phyloP scores from a whole-genome alignment of 2,888 invertebrate species.

The Aleiodes testaceus region DNA sequence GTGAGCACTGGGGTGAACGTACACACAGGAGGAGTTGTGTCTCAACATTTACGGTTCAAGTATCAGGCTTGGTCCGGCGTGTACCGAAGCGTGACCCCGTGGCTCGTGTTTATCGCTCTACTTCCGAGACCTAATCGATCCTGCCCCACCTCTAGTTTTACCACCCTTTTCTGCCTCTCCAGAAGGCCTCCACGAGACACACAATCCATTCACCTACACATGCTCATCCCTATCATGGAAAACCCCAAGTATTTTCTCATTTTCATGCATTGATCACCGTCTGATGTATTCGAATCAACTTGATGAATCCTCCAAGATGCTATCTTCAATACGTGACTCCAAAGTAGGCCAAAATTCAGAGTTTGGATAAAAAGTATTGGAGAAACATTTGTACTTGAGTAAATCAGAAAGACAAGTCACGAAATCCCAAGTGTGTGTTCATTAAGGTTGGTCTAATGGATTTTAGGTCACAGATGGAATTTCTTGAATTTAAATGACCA shows the following conservation, averaged over 20 bases:
- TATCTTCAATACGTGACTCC: conserved; percentile 19
- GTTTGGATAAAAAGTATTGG: background rate
- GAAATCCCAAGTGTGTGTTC: conserved; percentile 20
- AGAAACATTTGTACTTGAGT: background rate
- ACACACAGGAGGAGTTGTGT: conserved; percentile 24
- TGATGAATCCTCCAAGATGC: background rate
- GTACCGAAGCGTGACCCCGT: conserved; percentile 58
- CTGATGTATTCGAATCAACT: background rate
- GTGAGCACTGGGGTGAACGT: conserved; percentile 29
- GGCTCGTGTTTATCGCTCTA: conserved; percentile 58
- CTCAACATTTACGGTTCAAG: conserved; percentile 42
- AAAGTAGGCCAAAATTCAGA: background rate
- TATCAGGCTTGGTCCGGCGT: conserved; percentile 43
- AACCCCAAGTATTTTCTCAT: conserved; percentile 34
- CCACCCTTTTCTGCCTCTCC: background rate
- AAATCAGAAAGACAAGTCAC: conserved; percentile 16
- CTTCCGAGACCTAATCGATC: conserved; percentile 62
- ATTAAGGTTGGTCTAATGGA: background rate
- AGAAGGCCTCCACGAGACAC: conserved; percentile 2
- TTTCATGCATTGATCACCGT: conserved; percentile 14
- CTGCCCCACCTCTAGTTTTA: conserved; percentile 45
- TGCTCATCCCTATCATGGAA: conserved; percentile 2
- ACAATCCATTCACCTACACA: conserved; percentile 31
- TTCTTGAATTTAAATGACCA: conserved; percentile 5
- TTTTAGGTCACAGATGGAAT: too few relatives aligned